These are phyloP conservation scores for Drosophila busckii DNA, from an alignment of 1,140 invertebrate species.

Conservation along the genomic window DNA sequence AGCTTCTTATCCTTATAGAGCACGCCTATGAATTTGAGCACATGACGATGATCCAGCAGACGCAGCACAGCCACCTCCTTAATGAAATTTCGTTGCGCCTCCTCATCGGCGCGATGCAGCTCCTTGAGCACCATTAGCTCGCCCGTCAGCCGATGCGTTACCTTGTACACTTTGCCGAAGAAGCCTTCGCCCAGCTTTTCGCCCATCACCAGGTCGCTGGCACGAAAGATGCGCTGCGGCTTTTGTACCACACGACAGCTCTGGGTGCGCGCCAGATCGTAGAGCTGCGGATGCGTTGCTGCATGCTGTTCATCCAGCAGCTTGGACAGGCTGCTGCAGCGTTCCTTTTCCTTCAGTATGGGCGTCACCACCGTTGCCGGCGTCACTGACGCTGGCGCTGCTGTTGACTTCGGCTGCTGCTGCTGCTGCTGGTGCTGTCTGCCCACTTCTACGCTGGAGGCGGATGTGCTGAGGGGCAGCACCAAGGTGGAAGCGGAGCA, in stretches of 20 bases:
- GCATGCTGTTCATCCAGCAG: constrained; percentile 84
- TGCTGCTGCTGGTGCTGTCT: constrained; percentile 27
- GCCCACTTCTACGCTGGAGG: constrained; percentile 69
- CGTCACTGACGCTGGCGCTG: constrained; percentile 5
- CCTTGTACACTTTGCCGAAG: constrained; percentile 94
- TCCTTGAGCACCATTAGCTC: constrained; percentile 98
- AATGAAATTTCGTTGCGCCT: constrained; percentile 95
- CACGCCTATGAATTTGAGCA: constrained; percentile 94
- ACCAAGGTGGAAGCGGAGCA: constrained; percentile 52
- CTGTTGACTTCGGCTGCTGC: neutral
- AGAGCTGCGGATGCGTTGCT: constrained; percentile 73
- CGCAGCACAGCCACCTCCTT: constrained; percentile 95
- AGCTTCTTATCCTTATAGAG: constrained; percentile 95
- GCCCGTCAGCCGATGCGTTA: constrained; percentile 92
- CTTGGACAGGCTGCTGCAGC: constrained; percentile 91
- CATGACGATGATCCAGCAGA: constrained; percentile 92
- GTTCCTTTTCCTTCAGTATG: constrained; percentile 84
- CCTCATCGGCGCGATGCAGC: constrained; percentile 94
- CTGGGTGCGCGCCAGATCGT: constrained; percentile 90
- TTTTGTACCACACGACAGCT: constrained; percentile 91
- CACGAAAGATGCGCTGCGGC: constrained; percentile 90
- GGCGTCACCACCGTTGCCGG: constrained; percentile 1
- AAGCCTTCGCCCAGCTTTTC: constrained; percentile 95
- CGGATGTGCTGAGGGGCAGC: constrained; percentile 66
- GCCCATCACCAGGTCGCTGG: constrained; percentile 91